Evolutionary conservation across 2,888 invertebrate genomes (phyloP), one percentile per base, ranked within the genome.

Genomic region (Strigamia crassipes): DNA sequence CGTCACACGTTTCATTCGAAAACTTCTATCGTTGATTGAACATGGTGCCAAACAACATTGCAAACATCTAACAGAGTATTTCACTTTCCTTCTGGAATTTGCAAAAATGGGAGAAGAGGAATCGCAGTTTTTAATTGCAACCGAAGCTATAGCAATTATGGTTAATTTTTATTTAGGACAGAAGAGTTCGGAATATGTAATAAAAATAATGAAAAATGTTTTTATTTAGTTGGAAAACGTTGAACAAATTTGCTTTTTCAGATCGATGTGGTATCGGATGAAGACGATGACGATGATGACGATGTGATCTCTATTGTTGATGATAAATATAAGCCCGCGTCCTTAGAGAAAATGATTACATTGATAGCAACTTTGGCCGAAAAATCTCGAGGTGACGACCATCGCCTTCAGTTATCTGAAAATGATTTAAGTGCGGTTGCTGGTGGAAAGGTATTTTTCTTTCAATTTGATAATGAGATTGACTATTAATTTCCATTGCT

Each of bases 91-190:
- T 83, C 94, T 95, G 87, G 97, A 97, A 88, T 97, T 97, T 88
- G 95, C 96, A 85, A 94, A 96, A 87, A 95, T 96, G 94, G 96
- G 97, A 0, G 96, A 96, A 84, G 96, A 96, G 85, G 97, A 97
- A 87, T 93, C 94, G 38, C 91, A 93, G 87, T 97, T 97, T 89
- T 90, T 97, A 86, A 90, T 96, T 84, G 92, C 94, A 34, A 92
- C 94, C 82, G 94, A 95, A 86, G 94, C 96, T 46, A 96, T 97
- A 84, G 93, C 94, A 83, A 94, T 93, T 82, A 94, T 97, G 92
- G 93, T 96, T 78, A 93, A 94, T 87, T 97, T 97, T 89, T 97
- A 97, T 89, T 90, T 97, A 82, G 96, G 95, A 21, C 94, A 95
- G 85, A 95, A 93, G 85, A 90, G 91, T 0, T 92, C 92, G 84